A percentile compares a stretch with the other conserved stretches of the same genome.
Evolutionary conservation across 2,113 vertebrate species (phyloP).

Genomic region (Diadophis punctatus): DNA sequence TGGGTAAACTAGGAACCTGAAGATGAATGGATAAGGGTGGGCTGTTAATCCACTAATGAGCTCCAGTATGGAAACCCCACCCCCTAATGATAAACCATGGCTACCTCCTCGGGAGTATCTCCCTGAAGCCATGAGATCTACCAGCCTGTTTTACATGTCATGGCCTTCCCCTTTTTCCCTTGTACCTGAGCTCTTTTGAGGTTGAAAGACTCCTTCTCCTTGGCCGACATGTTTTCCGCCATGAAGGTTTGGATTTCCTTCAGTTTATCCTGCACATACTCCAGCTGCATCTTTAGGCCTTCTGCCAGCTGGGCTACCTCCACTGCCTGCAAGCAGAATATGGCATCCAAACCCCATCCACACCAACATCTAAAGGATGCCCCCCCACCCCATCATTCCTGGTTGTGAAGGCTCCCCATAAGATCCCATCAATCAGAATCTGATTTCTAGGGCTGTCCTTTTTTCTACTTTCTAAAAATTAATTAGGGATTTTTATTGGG

Average conservation of each 20-base stretch:
- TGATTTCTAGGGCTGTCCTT: too few species aligned
- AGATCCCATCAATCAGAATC: background rate
- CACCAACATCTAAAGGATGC: background rate
- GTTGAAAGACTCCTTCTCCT: conserved; percentile 89
- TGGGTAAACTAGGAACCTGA: too few species aligned
- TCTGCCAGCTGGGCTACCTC: conserved; percentile 91
- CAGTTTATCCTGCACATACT: conserved; percentile 85
- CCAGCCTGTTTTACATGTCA: fast-evolving
- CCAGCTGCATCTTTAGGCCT: conserved; percentile 89
- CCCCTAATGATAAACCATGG: background rate
- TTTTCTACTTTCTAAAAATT: background rate
- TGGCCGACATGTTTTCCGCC: conserved; percentile 84
- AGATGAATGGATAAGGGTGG: too few species aligned
- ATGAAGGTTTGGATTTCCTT: conserved; percentile 88
- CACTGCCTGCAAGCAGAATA: conserved; percentile 74
- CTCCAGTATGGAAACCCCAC: too few species aligned
- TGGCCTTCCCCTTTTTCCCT: too few species aligned
- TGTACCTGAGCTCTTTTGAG: conserved; percentile 87
- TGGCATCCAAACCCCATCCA: background rate
- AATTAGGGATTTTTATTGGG: background rate
- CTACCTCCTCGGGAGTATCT: background rate
- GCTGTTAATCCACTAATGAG: too few species aligned
- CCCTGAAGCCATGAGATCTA: background rate
- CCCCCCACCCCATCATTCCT: background rate
- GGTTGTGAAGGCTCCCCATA: background rate